Base-by-base conservation (phyloP, 2,113 vertebrate species). In the Ageneiosus marmoratus region DNA sequence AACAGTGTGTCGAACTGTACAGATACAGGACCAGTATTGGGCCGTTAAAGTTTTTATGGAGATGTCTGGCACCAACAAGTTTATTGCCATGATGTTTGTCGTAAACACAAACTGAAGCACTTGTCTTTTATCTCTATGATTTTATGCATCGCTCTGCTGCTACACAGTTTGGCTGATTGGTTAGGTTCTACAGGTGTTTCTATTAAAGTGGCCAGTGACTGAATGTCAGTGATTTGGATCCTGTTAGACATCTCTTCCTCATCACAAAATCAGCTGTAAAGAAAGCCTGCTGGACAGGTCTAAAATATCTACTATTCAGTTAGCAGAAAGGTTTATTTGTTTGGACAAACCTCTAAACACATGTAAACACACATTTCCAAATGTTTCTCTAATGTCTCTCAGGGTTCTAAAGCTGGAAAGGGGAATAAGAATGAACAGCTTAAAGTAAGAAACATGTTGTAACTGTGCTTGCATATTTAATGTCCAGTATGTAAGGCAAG, bases 261-360 rank as follows among this genome's bases (percentile, higher is more conserved):
- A 13, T 78, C 41, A 73, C 37, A 77, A 58, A 27, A 50, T 79
- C 22, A 82, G 69, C 63, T 16, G 34, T 44, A 60, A 65, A 20
- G 24, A 72, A 77, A 86, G 60, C 85, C 79, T 86, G 85, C 85
- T 46, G 82, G 85, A 77, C 85, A 63, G 82, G 82, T 81, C 13
- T 60, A 81, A 77, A 29, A 62, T 32, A 51, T 41, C 77, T 65
- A 50, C 5, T 83, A 69, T 83, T 78, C 58, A 56, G 67, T 56
- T 69, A 72, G 67, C 8, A 48, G 48, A 44, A 29, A 74, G 16
- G 37, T 51, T 24, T n/a, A 51, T 48, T 29, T 51, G 12, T 32
- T 20, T 3, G 7, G 48, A 60, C 34, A 62, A 27, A 41, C 22
- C 51, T 44, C 24, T 72, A 44, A 37, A 56, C 20, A 24, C 32